Evolutionary conservation across 2,888 invertebrate genomes (phyloP).

Genomic region (Eugnorisma glareosa): DNA sequence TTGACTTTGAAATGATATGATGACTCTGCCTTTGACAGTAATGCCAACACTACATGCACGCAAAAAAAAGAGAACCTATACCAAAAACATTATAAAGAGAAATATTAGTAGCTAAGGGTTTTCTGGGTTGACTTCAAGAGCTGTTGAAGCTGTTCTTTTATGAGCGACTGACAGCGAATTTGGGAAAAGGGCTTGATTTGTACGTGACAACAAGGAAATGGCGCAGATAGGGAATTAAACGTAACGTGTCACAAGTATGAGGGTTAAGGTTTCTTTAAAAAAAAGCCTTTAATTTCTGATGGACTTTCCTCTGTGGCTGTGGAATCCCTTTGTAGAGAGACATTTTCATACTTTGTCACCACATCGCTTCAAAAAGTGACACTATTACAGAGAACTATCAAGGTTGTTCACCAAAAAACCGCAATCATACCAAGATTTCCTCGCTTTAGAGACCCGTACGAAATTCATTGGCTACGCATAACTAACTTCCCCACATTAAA

Average conservation of each 20-base stretch:
- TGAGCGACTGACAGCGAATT: neutral
- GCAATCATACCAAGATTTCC: conserved; percentile 43
- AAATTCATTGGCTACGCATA: conserved; percentile 65
- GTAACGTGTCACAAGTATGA: neutral
- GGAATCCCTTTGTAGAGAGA: neutral
- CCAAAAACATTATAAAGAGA: neutral
- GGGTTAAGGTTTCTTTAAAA: neutral
- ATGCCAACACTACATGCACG: neutral
- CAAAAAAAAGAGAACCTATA: neutral
- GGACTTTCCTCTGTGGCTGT: neutral
- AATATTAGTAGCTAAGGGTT: neutral
- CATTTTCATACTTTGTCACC: conserved; percentile 4
- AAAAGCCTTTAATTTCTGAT: neutral
- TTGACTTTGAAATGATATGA: too few relatives aligned
- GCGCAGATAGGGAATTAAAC: neutral
- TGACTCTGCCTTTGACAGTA: neutral
- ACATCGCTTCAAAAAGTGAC: conserved; percentile 9
- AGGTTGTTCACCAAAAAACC: conserved; percentile 44
- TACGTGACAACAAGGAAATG: neutral
- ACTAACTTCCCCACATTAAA: conserved; percentile 59
- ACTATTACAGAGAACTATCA: conserved; percentile 41
- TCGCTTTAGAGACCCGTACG: conserved; percentile 37
- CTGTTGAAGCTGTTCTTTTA: neutral
- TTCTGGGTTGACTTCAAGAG: neutral
- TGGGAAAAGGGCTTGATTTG: too few relatives aligned